Conservation (phyloP, 2,797 vertebrate species). For the Pterois miles region DNA sequence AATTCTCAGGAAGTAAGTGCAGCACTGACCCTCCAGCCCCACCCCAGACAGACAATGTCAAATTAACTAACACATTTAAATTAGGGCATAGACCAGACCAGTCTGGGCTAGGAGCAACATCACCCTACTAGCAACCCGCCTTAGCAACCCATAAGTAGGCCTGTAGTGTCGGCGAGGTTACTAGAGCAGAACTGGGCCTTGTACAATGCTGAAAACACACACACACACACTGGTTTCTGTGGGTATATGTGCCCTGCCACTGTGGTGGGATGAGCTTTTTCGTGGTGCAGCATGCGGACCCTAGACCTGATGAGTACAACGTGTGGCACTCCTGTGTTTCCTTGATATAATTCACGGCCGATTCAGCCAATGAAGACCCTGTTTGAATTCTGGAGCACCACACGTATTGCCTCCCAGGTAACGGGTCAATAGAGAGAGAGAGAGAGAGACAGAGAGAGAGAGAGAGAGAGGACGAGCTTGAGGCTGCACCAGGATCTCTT, state of each 20-base stretch:
- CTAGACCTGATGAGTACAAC: slow-evolving; percentile 65
- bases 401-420: slow-evolving; percentile 68
- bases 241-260: slow-evolving; percentile 67
- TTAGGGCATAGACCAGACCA: slow-evolving; percentile 82
- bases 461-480: slow-evolving; percentile 40
- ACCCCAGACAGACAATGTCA: slow-evolving; percentile 84
- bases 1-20: slow-evolving; percentile 87
- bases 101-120: slow-evolving; percentile 85
- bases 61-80: slow-evolving; percentile 83
- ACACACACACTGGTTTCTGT: slow-evolving; percentile 74
- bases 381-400: slow-evolving; percentile 77
- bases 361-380: slow-evolving; percentile 82
- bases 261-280: slow-evolving; percentile 43
- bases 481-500: slow-evolving; percentile 56
- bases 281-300: slow-evolving; percentile 60
- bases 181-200: slow-evolving; percentile 76
- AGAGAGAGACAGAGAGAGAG: too few relatives aligned
- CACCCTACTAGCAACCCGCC: slow-evolving; percentile 78
- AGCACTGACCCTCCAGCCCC: slow-evolving; percentile 86
- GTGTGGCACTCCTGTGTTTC: slow-evolving; percentile 75
- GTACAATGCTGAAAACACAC: slow-evolving; percentile 66
- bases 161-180: slow-evolving; percentile 74
- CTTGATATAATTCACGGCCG: slow-evolving; percentile 82
- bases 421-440: slow-evolving; percentile 39
- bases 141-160: slow-evolving; percentile 76